Percentiles rank a stretch among this genome's conserved stretches.
phyloP scores from a whole-genome alignment of 2,888 invertebrate species.

The Parnassius glacialis region DNA sequence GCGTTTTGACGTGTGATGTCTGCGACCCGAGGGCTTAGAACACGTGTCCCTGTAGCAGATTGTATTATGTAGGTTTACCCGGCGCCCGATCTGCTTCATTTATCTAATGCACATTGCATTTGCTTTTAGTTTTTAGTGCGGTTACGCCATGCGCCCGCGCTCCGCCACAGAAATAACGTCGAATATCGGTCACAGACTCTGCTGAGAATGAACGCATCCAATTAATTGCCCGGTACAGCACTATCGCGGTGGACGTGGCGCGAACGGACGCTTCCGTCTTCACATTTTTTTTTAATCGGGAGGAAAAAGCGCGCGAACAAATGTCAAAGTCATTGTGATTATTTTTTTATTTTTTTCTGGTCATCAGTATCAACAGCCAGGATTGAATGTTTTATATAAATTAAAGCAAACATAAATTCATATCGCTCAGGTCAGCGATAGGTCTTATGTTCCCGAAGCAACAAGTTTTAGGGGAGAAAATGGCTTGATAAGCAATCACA shows the following conservation, averaged over 20 bases:
- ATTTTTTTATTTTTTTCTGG: slow-evolving; percentile 23
- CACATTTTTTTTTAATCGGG: slow-evolving; percentile 40
- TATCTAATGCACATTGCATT: slow-evolving; percentile 75
- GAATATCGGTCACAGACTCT: slow-evolving; percentile 78
- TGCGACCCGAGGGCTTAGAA: slow-evolving; percentile 34
- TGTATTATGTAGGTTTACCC: slow-evolving; percentile 28
- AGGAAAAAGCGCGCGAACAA: slow-evolving; percentile 60
- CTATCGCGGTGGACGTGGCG: slow-evolving; percentile 65
- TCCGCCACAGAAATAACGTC: slow-evolving; percentile 74
- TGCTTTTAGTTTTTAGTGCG: slow-evolving; percentile 73
- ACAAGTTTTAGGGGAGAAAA: slow-evolving; percentile 57
- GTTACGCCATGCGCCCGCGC: slow-evolving; percentile 68
- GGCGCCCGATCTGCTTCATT: slow-evolving; percentile 55
- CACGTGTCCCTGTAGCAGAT: slow-evolving; percentile 27
- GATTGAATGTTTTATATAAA: background rate
- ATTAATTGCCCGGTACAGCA: slow-evolving; percentile 65
- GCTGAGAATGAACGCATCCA: slow-evolving; percentile 63
- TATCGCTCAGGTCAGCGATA: slow-evolving; percentile 59
- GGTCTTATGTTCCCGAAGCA: slow-evolving; percentile 44
- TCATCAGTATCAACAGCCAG: slow-evolving; percentile 6
- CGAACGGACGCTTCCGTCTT: slow-evolving; percentile 71
- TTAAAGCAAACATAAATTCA: slow-evolving; percentile 5
- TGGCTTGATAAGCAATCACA: slow-evolving; percentile 67
- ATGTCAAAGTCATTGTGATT: slow-evolving; percentile 35
- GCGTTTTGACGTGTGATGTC: slow-evolving; percentile 17